Percentiles rank a stretch among this genome's conserved stretches.
Conservation (phyloP, 2,888 invertebrate genomes). For the Polia nebulosa region DNA sequence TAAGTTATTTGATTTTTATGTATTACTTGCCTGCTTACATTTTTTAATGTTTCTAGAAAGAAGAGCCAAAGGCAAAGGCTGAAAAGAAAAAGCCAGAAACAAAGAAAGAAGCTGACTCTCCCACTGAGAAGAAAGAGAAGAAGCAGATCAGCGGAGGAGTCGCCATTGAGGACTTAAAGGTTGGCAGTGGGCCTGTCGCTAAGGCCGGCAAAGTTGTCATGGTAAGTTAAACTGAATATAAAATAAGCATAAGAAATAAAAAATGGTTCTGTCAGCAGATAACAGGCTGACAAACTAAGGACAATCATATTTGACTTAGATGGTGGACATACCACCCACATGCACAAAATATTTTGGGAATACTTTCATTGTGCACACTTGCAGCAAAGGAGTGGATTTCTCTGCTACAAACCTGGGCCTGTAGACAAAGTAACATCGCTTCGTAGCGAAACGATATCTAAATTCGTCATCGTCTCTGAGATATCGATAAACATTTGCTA, state of each 20-base stretch:
- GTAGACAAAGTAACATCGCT: too few relatives aligned
- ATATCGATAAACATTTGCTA: too few relatives aligned
- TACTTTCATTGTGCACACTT: too few relatives aligned
- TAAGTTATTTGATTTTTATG: too few relatives aligned
- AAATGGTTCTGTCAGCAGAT: not conserved
- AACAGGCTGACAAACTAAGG: not conserved
- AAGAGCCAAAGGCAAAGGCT: constrained; percentile 79
- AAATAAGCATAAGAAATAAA: not conserved
- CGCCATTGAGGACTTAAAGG: constrained; percentile 94
- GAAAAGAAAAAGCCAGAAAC: constrained; percentile 83
- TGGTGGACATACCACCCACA: too few relatives aligned
- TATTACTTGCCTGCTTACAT: not conserved
- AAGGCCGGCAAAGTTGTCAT: constrained; percentile 94
- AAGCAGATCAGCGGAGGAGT: constrained; percentile 94
- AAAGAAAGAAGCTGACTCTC: constrained; percentile 77
- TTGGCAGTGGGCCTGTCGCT: constrained; percentile 95
- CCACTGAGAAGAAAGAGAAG: constrained; percentile 87
- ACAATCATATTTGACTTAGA: not conserved
- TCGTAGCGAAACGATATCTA: too few relatives aligned
- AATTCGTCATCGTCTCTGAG: too few relatives aligned
- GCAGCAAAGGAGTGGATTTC: too few relatives aligned
- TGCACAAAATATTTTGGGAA: too few relatives aligned
- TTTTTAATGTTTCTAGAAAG: constrained; percentile 72
- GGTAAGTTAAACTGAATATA: constrained; percentile 74
- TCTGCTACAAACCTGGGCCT: too few relatives aligned